A percentile compares a stretch with the other conserved stretches of the same genome.
Evolutionary conservation across 2,888 invertebrate species (phyloP).

Genomic region (Muscina levida): DNA sequence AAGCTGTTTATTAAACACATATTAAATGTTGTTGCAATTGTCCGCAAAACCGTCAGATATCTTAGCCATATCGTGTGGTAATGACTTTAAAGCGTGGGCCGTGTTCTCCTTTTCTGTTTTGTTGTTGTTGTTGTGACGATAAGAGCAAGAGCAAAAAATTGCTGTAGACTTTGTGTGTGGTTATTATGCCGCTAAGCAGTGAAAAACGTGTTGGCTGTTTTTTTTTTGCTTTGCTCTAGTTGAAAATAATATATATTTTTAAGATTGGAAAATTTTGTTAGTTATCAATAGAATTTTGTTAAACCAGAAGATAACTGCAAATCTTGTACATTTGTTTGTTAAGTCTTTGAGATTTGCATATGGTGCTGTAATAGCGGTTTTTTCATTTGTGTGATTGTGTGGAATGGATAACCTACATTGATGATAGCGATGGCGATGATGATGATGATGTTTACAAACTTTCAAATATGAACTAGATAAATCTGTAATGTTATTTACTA

Average conservation of each 20-base stretch:
- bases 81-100: slow-evolving; percentile 27
- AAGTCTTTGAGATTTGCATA: slow-evolving; percentile 17
- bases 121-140: background rate
- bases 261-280: slow-evolving; percentile 15
- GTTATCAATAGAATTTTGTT: slow-evolving; percentile 33
- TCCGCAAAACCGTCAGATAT: background rate
- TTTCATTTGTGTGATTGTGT: background rate
- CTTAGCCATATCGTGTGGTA: background rate
- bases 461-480: background rate
- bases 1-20: slow-evolving; percentile 47
- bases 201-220: slow-evolving; percentile 2
- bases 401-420: background rate
- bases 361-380: slow-evolving; percentile 6
- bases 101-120: slow-evolving; percentile 2
- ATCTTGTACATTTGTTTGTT: slow-evolving; percentile 37
- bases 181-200: background rate
- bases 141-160: background rate
- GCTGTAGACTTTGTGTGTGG: too few species aligned
- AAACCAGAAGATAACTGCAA: slow-evolving; percentile 35
- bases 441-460: background rate
- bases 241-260: slow-evolving; percentile 35
- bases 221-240: slow-evolving; percentile 15
- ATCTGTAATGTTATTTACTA: too few species aligned
- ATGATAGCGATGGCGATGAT: too few species aligned
- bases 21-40: slow-evolving; percentile 34